Percentiles rank a stretch among this genome's conserved stretches.
Conservation (phyloP, 64 coral and sea anemone genomes). For the Stichodactyla mertensii region DNA sequence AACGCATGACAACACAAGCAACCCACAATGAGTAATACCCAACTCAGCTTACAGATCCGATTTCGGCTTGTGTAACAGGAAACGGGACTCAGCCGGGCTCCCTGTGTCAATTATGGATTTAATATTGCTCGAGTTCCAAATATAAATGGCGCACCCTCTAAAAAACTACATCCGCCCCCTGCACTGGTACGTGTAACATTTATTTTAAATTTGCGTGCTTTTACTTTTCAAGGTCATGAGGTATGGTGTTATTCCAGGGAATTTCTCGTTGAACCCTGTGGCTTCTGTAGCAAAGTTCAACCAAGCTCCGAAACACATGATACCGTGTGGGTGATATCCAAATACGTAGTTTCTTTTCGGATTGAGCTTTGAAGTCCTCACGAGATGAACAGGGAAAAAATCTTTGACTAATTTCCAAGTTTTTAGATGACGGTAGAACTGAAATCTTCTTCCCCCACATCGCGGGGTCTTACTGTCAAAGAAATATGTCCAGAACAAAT, state of each 20-base stretch:
- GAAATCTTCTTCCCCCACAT: slow-evolving; percentile 73
- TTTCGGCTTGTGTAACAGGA: too few species aligned
- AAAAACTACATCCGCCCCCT: too few species aligned
- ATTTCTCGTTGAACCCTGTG: slow-evolving; percentile 39
- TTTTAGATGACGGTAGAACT: slow-evolving; percentile 76
- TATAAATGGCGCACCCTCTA: too few species aligned
- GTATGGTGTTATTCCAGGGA: slow-evolving; percentile 62
- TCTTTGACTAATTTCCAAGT: slow-evolving; percentile 85
- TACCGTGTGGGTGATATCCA: slow-evolving; percentile 87
- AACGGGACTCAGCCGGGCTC: too few species aligned
- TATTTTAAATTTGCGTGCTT: neutral
- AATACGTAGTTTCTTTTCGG: slow-evolving; percentile 80
- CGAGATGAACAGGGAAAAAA: slow-evolving; percentile 72
- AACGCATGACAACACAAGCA: too few species aligned
- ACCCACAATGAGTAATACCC: too few species aligned
- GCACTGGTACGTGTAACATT: too few species aligned
- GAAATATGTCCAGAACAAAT: slow-evolving; percentile 71
- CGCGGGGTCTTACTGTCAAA: slow-evolving; percentile 64
- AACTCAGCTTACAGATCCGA: too few species aligned
- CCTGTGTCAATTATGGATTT: too few species aligned
- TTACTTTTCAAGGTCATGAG: slow-evolving; percentile 59
- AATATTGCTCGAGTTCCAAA: too few species aligned
- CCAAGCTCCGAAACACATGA: slow-evolving; percentile 80
- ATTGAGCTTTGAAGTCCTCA: slow-evolving; percentile 67
- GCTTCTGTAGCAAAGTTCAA: slow-evolving; percentile 61